Percentiles rank a stretch among this genome's conserved stretches.
Conservation (phyloP, 35 echinoderm and acorn worm genomes). For the Lytechinus variegatus region DNA sequence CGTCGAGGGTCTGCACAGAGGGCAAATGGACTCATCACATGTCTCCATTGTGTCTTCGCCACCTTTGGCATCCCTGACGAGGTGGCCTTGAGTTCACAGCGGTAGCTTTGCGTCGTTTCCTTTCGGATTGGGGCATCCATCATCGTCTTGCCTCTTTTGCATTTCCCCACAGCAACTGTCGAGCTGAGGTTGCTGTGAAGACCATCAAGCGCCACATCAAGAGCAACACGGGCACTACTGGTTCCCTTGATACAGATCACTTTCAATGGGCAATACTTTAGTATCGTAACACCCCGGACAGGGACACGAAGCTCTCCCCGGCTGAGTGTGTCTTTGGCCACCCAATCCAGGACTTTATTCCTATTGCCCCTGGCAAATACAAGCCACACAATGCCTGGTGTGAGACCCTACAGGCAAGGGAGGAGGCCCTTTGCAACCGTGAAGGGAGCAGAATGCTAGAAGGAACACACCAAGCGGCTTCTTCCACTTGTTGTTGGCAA, state of each 20-base stretch:
- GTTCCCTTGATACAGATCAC: neutral
- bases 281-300: neutral
- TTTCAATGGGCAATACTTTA: neutral
- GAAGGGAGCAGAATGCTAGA: neutral
- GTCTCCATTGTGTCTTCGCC: too few species aligned
- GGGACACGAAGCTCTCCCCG: neutral
- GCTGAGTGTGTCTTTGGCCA: slow-evolving; percentile 33
- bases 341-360: slow-evolving; percentile 61
- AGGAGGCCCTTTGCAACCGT: slow-evolving; percentile 20
- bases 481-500: slow-evolving; percentile 35
- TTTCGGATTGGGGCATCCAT: too few species aligned
- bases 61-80: too few species aligned
- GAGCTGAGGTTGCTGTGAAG: too few species aligned
- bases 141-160: too few species aligned
- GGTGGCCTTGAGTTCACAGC: too few species aligned
- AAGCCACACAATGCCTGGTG: slow-evolving; percentile 52
- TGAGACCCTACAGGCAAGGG: neutral
- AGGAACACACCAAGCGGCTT: slow-evolving; percentile 21
- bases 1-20: too few species aligned
- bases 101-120: too few species aligned
- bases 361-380: slow-evolving; percentile 60
- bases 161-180: too few species aligned
- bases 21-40: too few species aligned
- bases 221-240: too few species aligned
- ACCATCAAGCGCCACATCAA: too few species aligned